Conservation (phyloP, 2,113 vertebrate species). For the Salvelinus alpinus region DNA sequence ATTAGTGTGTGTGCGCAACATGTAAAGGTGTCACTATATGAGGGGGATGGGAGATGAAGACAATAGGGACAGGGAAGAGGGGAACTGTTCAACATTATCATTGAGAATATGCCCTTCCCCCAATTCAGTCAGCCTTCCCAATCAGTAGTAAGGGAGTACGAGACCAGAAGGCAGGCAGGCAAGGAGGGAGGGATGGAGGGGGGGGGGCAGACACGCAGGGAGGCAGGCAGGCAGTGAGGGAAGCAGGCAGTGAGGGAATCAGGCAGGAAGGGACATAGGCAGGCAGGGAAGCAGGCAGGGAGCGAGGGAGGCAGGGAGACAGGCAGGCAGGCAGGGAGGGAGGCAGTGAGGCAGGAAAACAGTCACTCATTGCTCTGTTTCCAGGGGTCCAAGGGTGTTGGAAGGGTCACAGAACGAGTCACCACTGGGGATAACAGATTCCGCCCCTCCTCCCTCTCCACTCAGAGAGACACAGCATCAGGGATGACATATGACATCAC, state of each 20-base stretch:
- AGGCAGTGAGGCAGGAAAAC: not conserved
- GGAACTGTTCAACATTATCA: slow-evolving; percentile 1
- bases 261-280: not conserved
- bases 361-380: slow-evolving; percentile 53
- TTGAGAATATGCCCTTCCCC: not conserved
- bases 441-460: slow-evolving; percentile 40
- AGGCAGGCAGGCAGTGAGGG: too few relatives aligned
- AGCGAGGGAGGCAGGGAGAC: not conserved
- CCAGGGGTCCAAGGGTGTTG: slow-evolving; percentile 58
- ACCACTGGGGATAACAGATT: slow-evolving; percentile 57
- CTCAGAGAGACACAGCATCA: too few relatives aligned
- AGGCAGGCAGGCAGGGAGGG: too few relatives aligned
- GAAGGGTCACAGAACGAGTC: slow-evolving; percentile 59
- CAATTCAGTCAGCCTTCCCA: not conserved
- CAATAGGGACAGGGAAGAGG: not conserved
- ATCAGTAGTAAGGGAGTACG: slow-evolving; percentile 31
- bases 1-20: too few relatives aligned
- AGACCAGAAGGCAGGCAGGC: slow-evolving; percentile 35
- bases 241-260: not conserved
- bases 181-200: too few relatives aligned
- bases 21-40: too few relatives aligned
- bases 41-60: not conserved
- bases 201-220: not conserved
- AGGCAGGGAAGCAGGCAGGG: not conserved
- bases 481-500: too few relatives aligned